phyloP scores from a whole-genome alignment of 2,113 vertebrate species.

The Origma solitaria region DNA sequence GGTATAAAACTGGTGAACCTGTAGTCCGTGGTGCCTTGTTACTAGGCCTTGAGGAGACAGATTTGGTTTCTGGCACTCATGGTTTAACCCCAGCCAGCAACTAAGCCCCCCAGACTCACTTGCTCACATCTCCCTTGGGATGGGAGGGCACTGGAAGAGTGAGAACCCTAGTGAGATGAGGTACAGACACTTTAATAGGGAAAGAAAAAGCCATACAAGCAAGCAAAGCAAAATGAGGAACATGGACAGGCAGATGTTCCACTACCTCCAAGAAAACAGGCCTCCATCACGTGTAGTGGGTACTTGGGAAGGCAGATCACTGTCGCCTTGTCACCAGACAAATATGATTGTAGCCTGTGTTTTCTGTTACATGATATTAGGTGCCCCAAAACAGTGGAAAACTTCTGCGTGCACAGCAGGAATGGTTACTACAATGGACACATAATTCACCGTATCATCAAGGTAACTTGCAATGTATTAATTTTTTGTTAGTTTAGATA shows the following conservation, averaged over 20 bases:
- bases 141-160: neutral
- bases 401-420: conserved; percentile 97
- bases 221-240: neutral
- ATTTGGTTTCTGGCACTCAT: neutral
- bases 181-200: neutral
- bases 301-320: neutral
- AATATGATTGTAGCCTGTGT: neutral
- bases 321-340: neutral
- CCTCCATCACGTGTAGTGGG: accelerated
- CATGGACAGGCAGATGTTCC: neutral
- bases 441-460: conserved; percentile 95
- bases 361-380: conserved; percentile 60
- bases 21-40: neutral
- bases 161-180: neutral
- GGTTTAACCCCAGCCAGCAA: neutral
- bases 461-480: conserved; percentile 71
- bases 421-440: conserved; percentile 96
- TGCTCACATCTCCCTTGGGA: accelerated
- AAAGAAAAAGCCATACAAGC: neutral
- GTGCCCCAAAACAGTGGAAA: conserved; percentile 98
- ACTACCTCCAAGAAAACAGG: neutral
- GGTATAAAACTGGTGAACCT: neutral
- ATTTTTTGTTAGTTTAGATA: neutral
- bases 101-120: neutral
- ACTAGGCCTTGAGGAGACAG: neutral